Evolutionary conservation across 1,140 invertebrate genomes (phyloP).

Genomic region (Microvelia longipes): DNA sequence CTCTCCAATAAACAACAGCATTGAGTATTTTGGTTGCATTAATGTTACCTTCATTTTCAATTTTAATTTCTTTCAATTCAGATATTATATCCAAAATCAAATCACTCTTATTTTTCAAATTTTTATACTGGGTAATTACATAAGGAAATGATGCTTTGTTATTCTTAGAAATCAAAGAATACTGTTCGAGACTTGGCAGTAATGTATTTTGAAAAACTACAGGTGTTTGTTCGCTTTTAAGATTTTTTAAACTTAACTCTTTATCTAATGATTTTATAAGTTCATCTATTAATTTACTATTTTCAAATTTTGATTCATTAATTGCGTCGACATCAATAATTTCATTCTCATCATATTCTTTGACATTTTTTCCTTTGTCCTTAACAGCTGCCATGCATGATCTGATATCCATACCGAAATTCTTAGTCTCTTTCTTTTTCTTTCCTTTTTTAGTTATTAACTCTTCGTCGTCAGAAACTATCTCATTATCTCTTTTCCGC

Average conservation of each 20-base stretch:
- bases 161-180: not conserved
- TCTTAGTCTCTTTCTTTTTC: conserved; percentile 13
- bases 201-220: too few species aligned
- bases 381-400: conserved; percentile 12
- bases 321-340: not conserved
- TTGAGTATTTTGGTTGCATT: too few species aligned
- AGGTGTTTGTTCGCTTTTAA: too few species aligned
- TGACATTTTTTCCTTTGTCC: conserved; percentile 5
- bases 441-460: conserved; percentile 12
- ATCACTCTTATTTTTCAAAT: too few species aligned
- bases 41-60: too few species aligned
- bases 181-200: not conserved
- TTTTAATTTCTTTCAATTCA: too few species aligned
- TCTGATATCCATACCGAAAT: conserved; percentile 18
- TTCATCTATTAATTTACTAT: not conserved
- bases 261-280: not conserved
- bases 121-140: too few species aligned
- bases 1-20: too few species aligned
- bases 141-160: too few species aligned
- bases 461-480: conserved; percentile 3
- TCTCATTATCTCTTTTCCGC: conserved; percentile 6
- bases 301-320: not conserved
- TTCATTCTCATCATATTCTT: not conserved
- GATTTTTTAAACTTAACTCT: conserved; percentile 1
- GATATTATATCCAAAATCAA: too few species aligned